These are phyloP conservation scores for Larimichthys crocea DNA, from an alignment of 2,113 vertebrate species.

Conservation along the genomic window DNA sequence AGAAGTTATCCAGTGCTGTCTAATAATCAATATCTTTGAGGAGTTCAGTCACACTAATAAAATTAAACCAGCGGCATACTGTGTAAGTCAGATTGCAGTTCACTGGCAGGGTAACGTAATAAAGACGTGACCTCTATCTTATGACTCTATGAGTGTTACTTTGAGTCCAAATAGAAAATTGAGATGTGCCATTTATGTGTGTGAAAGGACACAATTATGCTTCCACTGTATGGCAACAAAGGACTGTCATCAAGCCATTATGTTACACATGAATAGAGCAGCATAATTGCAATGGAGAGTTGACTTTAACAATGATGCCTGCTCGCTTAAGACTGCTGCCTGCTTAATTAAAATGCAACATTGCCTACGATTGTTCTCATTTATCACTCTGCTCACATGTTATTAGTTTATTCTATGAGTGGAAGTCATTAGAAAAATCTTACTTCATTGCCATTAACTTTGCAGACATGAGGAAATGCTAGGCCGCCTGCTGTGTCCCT, in stretches of 20 bases:
- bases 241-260: constrained; percentile 79
- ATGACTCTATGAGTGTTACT: constrained; percentile 27
- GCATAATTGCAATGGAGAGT: constrained; percentile 81
- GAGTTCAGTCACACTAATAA: not conserved
- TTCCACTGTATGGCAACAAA: constrained; percentile 78
- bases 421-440: constrained; percentile 64
- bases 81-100: not conserved
- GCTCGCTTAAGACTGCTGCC: constrained; percentile 75
- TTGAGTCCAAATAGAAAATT: constrained; percentile 61
- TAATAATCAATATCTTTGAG: not conserved
- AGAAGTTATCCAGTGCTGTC: not conserved
- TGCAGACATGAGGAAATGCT: constrained; percentile 59
- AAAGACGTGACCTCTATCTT: constrained; percentile 30
- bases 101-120: constrained; percentile 7
- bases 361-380: constrained; percentile 74
- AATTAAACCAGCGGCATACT: not conserved
- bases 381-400: constrained; percentile 75
- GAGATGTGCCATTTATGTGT: constrained; percentile 71
- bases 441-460: constrained; percentile 62
- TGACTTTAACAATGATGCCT: constrained; percentile 77
- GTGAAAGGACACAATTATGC: constrained; percentile 78
- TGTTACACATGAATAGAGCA: constrained; percentile 80
- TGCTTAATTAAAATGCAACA: constrained; percentile 82
- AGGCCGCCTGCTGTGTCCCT: constrained; percentile 46
- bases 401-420: constrained; percentile 64